Evolutionary conservation across 2,888 invertebrate species (phyloP).

Genomic region (Spatulosminthurus flaviceps): DNA sequence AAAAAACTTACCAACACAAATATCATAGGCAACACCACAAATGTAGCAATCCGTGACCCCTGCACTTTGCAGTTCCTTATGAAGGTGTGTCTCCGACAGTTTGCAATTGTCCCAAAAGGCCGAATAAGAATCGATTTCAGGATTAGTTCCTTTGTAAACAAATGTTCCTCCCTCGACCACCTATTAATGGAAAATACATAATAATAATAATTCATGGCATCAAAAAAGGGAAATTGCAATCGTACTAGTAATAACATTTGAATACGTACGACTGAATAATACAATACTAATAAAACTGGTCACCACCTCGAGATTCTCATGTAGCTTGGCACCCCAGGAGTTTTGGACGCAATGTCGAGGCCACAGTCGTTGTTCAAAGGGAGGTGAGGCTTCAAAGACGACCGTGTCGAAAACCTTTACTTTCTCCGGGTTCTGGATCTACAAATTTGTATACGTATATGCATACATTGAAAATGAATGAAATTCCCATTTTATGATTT

Average conservation of each 20-base stretch:
- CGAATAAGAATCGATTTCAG: slow-evolving; percentile 96
- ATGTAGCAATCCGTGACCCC: slow-evolving; percentile 91
- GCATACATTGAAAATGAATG: background rate
- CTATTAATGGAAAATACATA: slow-evolving; percentile 67
- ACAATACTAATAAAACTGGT: too few relatives aligned
- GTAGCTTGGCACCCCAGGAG: slow-evolving; percentile 93
- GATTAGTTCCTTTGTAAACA: slow-evolving; percentile 90
- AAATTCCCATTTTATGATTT: too few relatives aligned
- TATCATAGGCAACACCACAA: slow-evolving; percentile 94
- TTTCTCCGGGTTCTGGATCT: slow-evolving; percentile 76
- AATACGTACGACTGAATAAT: too few relatives aligned
- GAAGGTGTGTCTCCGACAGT: slow-evolving; percentile 84
- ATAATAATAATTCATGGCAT: background rate
- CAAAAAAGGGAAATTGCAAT: background rate
- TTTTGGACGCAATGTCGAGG: slow-evolving; percentile 96
- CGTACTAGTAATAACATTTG: background rate
- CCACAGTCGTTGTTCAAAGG: slow-evolving; percentile 90
- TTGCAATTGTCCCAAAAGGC: slow-evolving; percentile 99
- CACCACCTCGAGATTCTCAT: slow-evolving; percentile 87
- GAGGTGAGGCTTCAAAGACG: slow-evolving; percentile 81
- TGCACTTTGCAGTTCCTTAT: slow-evolving; percentile 79
- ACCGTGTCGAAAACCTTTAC: slow-evolving; percentile 90
- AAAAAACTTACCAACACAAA: slow-evolving; percentile 82
- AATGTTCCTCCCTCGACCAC: slow-evolving; percentile 79
- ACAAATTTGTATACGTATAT: slow-evolving; percentile 32